These are phyloP conservation scores for Anabas testudineus DNA, from an alignment of 2,797 vertebrate genomes.

Conservation along the genomic window DNA sequence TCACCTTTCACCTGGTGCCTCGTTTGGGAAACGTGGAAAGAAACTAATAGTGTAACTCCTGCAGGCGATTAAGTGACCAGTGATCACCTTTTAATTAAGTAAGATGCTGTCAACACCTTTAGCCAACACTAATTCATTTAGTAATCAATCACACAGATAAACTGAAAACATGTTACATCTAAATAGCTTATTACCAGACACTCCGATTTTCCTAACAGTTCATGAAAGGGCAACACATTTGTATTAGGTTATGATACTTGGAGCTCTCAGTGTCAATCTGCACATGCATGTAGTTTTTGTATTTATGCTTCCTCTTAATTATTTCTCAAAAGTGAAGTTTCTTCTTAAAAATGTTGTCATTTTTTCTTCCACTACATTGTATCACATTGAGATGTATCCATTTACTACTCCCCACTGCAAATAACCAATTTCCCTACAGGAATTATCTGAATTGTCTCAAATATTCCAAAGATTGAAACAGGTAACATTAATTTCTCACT, in stretches of 20 bases:
- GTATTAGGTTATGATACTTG: accelerated
- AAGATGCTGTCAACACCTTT: too few relatives aligned
- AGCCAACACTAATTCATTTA: too few relatives aligned
- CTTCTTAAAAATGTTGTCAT: background rate
- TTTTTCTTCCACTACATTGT: background rate
- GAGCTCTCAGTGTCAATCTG: background rate
- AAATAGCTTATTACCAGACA: too few relatives aligned
- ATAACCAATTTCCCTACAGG: constrained; percentile 2
- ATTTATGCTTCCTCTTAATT: background rate
- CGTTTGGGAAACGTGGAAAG: too few relatives aligned
- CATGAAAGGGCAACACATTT: too few relatives aligned
- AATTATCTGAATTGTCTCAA: constrained; percentile 18
- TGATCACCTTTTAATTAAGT: too few relatives aligned
- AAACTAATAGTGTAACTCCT: too few relatives aligned
- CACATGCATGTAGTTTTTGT: background rate
- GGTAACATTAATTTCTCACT: constrained; percentile 8
- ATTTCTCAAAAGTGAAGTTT: background rate
- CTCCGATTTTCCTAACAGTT: too few relatives aligned
- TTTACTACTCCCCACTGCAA: constrained; percentile 1
- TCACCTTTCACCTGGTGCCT: too few relatives aligned
- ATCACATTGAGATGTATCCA: background rate
- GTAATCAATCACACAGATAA: too few relatives aligned
- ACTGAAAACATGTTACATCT: too few relatives aligned
- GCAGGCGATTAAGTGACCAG: too few relatives aligned
- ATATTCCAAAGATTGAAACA: constrained; percentile 16